Base-by-base conservation (phyloP, 2,888 invertebrate genomes). In the Dastarcus helophoroides region DNA sequence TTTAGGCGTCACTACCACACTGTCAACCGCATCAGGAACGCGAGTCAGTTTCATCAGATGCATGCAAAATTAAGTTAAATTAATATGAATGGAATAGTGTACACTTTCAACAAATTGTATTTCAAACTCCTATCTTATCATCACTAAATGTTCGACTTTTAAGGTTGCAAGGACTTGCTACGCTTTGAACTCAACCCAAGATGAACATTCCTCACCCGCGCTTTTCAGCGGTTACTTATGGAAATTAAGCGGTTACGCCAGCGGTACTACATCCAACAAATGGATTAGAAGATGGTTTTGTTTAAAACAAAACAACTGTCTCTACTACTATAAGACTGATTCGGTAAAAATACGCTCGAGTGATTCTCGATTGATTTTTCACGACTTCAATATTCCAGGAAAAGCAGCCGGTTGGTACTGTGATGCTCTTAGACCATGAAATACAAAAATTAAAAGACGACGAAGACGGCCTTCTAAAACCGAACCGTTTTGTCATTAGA, bases 241-340 rank as follows among this genome's bases (percentile, higher is more conserved):
- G 83, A 69, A 81, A 31, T 72, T 79, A 37, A 75, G 77, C 6
- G 68, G 69, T 0, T 68, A 66, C 39, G 67, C 69, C 14, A 69
- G 68, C 41, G 66, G 72, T 3, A 54, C 62, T 3, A 63, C 63
- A 3, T 53, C 58, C 14, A 64, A 63, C 58, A 74, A 79, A 37
- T 94, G 93, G 93, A 80, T 86, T 29, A 68, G 84, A 32, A 68
- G 94, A 42, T 94, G 88, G 86, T 93, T 93, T 62, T 80, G 83
- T 40, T 66, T 94, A 32, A 82, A 90, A 48, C 76, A 81, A 31
- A 91, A 94, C 64, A 86, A 89, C 65, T 91, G 90, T 64, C 71
- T 94, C 39, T 94, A 93, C 62, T 91, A 85, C 64, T 94, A 91
- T 65, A 93, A 91, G 68, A 83, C 82, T 50, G 86, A 89, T 62